Evolutionary conservation across 2,797 vertebrate genomes (phyloP).

Genomic region (Coluber constrictor): DNA sequence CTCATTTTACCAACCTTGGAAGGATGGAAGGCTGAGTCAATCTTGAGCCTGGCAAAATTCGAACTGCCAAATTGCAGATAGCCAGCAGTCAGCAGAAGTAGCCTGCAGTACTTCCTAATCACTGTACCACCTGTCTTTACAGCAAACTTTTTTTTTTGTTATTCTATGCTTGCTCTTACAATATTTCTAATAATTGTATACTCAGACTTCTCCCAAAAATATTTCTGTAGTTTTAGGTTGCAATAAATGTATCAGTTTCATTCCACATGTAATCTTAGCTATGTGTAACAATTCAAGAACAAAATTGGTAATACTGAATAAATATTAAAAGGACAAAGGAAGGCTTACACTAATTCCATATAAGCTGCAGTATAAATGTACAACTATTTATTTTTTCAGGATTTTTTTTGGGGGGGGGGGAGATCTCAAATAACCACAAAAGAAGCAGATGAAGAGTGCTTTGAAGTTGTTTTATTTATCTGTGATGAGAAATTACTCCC

Average conservation of each 20-base stretch:
- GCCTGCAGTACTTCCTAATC: too few relatives aligned
- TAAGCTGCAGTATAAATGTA: neutral
- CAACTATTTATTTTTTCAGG: neutral
- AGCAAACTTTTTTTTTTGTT: neutral
- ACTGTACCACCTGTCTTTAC: neutral
- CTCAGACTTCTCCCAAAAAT: neutral
- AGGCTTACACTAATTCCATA: neutral
- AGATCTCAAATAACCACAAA: neutral
- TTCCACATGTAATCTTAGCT: neutral
- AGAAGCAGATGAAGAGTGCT: neutral
- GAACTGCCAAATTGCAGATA: too few relatives aligned
- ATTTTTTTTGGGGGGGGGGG: neutral
- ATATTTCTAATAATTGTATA: neutral
- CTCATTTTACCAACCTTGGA: too few relatives aligned
- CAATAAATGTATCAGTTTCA: neutral
- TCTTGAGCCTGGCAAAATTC: too few relatives aligned
- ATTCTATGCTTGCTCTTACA: neutral
- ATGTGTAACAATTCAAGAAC: neutral
- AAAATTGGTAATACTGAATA: neutral
- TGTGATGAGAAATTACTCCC: neutral
- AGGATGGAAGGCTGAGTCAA: too few relatives aligned
- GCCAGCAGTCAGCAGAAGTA: too few relatives aligned
- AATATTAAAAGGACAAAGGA: neutral
- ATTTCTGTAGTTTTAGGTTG: neutral
- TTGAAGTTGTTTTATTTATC: neutral